Evolutionary conservation across 1,140 invertebrate genomes (phyloP).

Genomic region (Apolygus lucorum): DNA sequence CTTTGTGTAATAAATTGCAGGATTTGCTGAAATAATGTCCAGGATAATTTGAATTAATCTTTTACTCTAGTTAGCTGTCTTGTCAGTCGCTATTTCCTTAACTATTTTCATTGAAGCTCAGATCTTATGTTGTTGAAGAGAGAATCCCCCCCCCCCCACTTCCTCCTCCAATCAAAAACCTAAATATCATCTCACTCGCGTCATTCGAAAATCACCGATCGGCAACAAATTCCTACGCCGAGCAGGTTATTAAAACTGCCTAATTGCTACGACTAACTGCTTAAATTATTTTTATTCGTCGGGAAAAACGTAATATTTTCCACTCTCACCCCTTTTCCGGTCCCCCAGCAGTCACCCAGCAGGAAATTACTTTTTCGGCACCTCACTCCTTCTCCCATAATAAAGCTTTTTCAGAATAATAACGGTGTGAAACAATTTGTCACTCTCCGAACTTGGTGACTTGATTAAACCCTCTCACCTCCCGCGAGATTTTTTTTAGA

Average conservation of each 20-base stretch:
- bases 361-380: constrained; percentile 5
- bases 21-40: too few species aligned
- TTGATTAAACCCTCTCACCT: constrained; percentile 13
- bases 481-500: neutral
- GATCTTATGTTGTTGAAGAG: too few species aligned
- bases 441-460: neutral
- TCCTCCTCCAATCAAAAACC: too few species aligned
- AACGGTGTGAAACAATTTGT: constrained; percentile 13
- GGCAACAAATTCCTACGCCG: too few species aligned
- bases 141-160: too few species aligned
- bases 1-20: too few species aligned
- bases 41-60: too few species aligned
- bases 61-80: too few species aligned
- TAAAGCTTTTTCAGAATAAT: constrained; percentile 9
- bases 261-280: neutral
- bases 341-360: neutral
- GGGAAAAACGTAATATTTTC: constrained; percentile 8
- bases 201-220: too few species aligned
- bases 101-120: too few species aligned
- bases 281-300: neutral
- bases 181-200: too few species aligned
- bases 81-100: too few species aligned
- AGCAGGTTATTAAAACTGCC: neutral
- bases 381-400: neutral
- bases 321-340: neutral